phyloP scores from a whole-genome alignment of 1,140 invertebrate genomes.

The Polypedilum vanderplanki region DNA sequence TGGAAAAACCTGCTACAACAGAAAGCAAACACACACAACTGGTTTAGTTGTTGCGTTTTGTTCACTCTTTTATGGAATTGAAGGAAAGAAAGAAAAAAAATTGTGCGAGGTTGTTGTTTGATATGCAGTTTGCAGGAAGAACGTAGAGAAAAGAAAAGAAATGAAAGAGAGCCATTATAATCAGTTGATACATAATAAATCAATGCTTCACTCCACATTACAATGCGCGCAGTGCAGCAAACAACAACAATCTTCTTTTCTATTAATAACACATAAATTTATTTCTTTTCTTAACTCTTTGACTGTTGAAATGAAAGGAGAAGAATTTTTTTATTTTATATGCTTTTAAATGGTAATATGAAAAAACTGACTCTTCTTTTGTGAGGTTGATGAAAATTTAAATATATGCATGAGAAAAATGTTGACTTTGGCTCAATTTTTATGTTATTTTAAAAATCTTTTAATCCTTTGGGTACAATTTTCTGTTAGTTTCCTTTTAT shows the following conservation, averaged over 20 bases:
- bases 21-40: neutral
- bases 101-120: neutral
- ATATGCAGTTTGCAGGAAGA: neutral
- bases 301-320: too few relatives aligned
- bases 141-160: neutral
- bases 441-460: too few relatives aligned
- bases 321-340: too few relatives aligned
- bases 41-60: neutral
- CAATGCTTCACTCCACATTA: constrained; percentile 23
- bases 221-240: neutral
- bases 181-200: constrained; percentile 28
- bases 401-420: too few relatives aligned
- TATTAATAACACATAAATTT: constrained; percentile 21
- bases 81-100: constrained; percentile 8
- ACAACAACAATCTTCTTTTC: neutral
- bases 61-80: neutral
- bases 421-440: too few relatives aligned
- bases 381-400: too few relatives aligned
- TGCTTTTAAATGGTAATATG: too few relatives aligned
- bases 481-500: too few relatives aligned
- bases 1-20: constrained; percentile 3
- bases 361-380: too few relatives aligned
- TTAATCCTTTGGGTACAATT: too few relatives aligned
- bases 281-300: neutral
- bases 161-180: constrained; percentile 25